Conservation (phyloP, 2,113 vertebrate genomes). For the Antechinus flavipes region DNA sequence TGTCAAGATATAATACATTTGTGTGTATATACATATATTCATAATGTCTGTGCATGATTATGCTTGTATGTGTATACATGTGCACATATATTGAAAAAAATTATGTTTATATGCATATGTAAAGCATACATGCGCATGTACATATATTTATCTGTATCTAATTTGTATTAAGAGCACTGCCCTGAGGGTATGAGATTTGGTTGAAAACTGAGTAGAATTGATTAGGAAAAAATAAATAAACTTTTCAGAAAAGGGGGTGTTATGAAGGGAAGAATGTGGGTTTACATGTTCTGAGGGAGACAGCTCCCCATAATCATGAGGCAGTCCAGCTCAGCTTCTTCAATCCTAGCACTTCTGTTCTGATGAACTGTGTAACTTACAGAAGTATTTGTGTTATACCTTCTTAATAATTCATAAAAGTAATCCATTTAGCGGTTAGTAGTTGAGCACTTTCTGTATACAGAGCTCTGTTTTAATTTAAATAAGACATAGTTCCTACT, state of each 20-base stretch:
- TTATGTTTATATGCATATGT: not conserved
- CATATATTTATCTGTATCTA: not conserved
- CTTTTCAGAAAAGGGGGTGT: conserved; percentile 12
- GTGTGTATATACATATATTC: too few species aligned
- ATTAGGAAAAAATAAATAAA: not conserved
- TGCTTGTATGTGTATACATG: too few species aligned
- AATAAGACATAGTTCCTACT: too few species aligned
- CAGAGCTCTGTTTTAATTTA: too few species aligned
- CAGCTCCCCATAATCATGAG: not conserved
- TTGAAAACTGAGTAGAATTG: conserved; percentile 19
- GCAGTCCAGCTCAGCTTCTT: not conserved
- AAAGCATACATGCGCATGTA: not conserved
- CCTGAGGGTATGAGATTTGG: not conserved
- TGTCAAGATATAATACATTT: not conserved
- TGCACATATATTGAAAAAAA: too few species aligned
- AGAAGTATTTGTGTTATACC: not conserved
- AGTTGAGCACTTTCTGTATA: too few species aligned
- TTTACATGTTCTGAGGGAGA: conserved; percentile 29
- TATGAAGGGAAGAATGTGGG: conserved; percentile 2
- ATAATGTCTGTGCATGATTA: too few species aligned
- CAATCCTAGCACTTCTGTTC: not conserved
- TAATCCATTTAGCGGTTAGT: too few species aligned
- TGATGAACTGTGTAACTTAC: not conserved
- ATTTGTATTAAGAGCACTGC: not conserved
- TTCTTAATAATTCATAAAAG: not conserved